Percentiles rank a stretch among this genome's conserved stretches.
phyloP scores from a whole-genome alignment of 1,140 invertebrate genomes.

The Trachelipus rathkii region DNA sequence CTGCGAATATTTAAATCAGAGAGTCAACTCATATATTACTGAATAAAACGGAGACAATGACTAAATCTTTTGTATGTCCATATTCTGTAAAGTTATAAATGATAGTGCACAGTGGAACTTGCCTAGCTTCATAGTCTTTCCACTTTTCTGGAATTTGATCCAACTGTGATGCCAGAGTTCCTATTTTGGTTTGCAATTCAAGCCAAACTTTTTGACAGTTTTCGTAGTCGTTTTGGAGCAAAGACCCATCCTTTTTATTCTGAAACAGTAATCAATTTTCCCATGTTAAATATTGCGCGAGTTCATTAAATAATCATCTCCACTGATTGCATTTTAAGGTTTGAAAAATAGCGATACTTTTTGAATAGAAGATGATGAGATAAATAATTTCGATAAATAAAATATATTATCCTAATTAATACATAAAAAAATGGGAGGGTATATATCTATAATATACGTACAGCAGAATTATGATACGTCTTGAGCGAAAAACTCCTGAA shows the following conservation, averaged over 20 bases:
- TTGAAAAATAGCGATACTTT: too few species aligned
- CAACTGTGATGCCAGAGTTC: conserved; percentile 67
- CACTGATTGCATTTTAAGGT: too few species aligned
- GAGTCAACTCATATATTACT: too few species aligned
- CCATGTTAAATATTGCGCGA: not conserved
- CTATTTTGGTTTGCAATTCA: conserved; percentile 63
- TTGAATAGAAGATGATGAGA: too few species aligned
- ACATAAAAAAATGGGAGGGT: too few species aligned
- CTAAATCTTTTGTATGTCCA: conserved; percentile 17
- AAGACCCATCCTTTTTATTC: conserved; percentile 55
- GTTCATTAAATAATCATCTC: too few species aligned
- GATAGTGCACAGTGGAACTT: too few species aligned
- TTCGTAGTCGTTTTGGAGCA: conserved; percentile 61
- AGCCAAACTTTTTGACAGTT: conserved; percentile 71
- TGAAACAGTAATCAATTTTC: not conserved
- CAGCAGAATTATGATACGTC: too few species aligned
- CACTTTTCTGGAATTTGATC: conserved; percentile 85
- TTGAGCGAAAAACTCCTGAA: conserved; percentile 39
- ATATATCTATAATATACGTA: too few species aligned
- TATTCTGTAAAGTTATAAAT: too few species aligned
- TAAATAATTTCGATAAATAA: too few species aligned
- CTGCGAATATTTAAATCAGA: conserved; percentile 50
- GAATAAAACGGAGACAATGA: conserved; percentile 21
- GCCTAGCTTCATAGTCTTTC: conserved; percentile 76
- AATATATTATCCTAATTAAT: too few species aligned